These are phyloP conservation scores for Montifringilla adamsi DNA, from an alignment of 2,113 vertebrate genomes.

Conservation along the genomic window DNA sequence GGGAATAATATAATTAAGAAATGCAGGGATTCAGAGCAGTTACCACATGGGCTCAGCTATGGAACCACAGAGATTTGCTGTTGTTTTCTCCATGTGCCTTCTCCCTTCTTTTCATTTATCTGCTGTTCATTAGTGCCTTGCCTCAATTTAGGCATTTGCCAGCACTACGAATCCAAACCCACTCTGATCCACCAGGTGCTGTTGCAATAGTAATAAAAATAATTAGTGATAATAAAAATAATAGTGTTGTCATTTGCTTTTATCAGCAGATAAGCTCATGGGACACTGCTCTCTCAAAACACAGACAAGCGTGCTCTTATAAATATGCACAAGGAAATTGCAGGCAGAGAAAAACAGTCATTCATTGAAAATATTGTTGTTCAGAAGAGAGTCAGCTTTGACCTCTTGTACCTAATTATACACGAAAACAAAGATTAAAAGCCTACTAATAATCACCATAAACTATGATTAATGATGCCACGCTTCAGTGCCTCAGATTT, in stretches of 20 bases:
- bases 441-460: conserved; percentile 67
- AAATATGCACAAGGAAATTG: conserved; percentile 55
- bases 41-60: background rate
- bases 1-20: background rate
- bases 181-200: conserved; percentile 1
- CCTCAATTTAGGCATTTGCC: background rate
- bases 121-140: background rate
- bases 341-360: conserved; percentile 42
- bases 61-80: background rate
- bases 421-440: conserved; percentile 66
- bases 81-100: background rate
- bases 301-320: conserved; percentile 25
- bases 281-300: conserved; percentile 31
- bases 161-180: background rate
- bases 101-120: background rate
- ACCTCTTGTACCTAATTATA: conserved; percentile 69
- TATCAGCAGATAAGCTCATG: conserved; percentile 27
- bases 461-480: conserved; percentile 67
- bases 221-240: conserved; percentile 46
- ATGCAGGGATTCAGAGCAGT: background rate
- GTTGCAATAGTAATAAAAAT: conserved; percentile 37
- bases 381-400: conserved; percentile 42
- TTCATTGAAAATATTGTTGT: conserved; percentile 52
- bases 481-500: conserved; percentile 30
- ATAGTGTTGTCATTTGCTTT: conserved; percentile 24